A percentile compares a stretch with the other conserved stretches of the same genome.
phyloP scores from a whole-genome alignment of 1,140 invertebrate species.

The Oscheius sp. region DNA sequence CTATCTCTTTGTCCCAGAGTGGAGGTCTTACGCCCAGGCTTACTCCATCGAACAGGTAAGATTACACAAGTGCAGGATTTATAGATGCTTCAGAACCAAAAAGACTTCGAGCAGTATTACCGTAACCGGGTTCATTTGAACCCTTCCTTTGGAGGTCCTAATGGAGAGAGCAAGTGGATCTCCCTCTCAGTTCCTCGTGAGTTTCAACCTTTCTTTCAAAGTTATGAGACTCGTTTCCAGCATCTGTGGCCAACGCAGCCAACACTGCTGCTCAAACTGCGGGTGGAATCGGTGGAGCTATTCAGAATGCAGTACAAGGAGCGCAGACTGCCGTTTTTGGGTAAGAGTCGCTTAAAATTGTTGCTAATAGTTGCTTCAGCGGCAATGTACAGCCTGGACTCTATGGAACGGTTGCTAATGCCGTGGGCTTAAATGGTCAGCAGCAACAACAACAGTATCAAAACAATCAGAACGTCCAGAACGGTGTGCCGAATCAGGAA shows the following conservation, averaged over 20 bases:
- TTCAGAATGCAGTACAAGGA: neutral
- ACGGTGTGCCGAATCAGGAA: neutral
- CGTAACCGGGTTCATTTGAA: constrained; percentile 41
- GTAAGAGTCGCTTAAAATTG: neutral
- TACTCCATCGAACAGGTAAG: constrained; percentile 45
- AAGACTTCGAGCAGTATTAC: constrained; percentile 43
- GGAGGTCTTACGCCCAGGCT: constrained; percentile 50
- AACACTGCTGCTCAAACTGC: neutral
- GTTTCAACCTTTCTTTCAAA: neutral
- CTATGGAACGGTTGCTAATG: neutral
- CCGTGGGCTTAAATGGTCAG: no score
- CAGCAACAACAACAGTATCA: no score
- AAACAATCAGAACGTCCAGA: constrained; percentile 6
- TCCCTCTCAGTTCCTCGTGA: constrained; percentile 11
- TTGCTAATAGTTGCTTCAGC: neutral
- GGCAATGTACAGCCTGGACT: neutral
- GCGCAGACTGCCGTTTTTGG: neutral
- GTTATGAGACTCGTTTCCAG: neutral
- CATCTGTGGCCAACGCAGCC: neutral
- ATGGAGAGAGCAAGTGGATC: constrained; percentile 32
- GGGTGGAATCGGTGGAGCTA: neutral
- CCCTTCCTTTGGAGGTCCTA: constrained; percentile 15
- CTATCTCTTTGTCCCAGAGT: constrained; percentile 59
- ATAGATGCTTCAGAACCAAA: constrained; percentile 44
- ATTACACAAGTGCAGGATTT: constrained; percentile 27